Base-by-base conservation (phyloP, 1,140 invertebrate genomes). In the Archivesica marissinica region DNA sequence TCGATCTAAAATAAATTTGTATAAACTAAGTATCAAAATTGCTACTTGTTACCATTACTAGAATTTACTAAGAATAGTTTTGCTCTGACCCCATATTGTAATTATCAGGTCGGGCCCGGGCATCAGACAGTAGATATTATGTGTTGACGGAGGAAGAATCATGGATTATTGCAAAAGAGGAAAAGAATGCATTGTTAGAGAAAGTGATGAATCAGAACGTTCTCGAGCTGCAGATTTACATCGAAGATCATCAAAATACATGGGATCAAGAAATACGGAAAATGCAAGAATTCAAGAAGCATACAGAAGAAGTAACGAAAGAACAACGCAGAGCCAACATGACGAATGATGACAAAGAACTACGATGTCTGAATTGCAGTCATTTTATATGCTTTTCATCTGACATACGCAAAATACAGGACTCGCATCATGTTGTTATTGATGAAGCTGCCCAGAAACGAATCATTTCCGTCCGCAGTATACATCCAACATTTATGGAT, bases 131-230 rank as follows among this genome's bases (percentile, higher is more conserved):
- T 75, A 41, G 74, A 47, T 91, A 87, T 79, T 68, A 82, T 35
- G 75, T 90, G 25, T 38, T 92, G 28, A 86, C 88, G 30, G 84
- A 78, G 44, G 66, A 79, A n/a, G 79, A 80, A 15, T 68, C 85
- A 28, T 76, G 88, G 17, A 85, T 80, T 17, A 86, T 80, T 1
- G 82, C 87, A 38, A 90, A 90, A 72, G 91, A 91, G 66, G 85
- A 89, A 61, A 61, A 88, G 23, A 92, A 92, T 77, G 41, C 79
- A 38, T 85, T 87, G 23, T 17, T 87, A 28, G 91, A 92, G 59
- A 66, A 79, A 30, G 87, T 92, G 84, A 91, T 91, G 90, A 81
- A 87, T 2, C 39, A 79, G 33, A 85, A 89, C 7, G 85, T 92
- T 25, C 50, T 44, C 4, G 15, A 61, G 1, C 68, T 89, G 4